phyloP scores from a whole-genome alignment of 2,888 invertebrate species.

The Troides aeacus region DNA sequence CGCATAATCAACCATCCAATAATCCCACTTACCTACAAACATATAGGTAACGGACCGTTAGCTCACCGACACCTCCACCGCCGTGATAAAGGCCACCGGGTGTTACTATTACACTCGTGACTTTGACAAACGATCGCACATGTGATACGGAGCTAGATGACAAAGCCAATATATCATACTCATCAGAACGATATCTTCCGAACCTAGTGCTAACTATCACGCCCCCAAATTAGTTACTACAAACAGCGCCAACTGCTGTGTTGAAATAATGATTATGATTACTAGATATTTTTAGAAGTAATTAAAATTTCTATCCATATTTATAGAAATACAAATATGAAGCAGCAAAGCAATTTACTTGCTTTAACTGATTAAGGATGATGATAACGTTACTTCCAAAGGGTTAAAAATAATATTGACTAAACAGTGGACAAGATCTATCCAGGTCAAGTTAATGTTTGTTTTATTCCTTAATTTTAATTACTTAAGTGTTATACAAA shows the following conservation, averaged over 20 bases:
- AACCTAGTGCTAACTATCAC: too few relatives aligned
- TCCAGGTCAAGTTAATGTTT: too few relatives aligned
- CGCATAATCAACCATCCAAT: constrained; percentile 22
- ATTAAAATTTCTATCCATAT: neutral
- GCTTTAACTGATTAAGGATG: too few relatives aligned
- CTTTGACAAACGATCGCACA: neutral
- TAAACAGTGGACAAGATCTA: too few relatives aligned
- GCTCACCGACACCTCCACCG: constrained; percentile 1
- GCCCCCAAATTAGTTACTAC: too few relatives aligned
- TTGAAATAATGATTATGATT: neutral
- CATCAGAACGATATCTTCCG: neutral
- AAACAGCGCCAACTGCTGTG: too few relatives aligned
- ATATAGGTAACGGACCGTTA: constrained; percentile 13
- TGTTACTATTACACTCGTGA: neutral
- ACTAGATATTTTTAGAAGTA: constrained; percentile 11
- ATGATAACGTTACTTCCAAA: too few relatives aligned
- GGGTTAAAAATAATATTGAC: too few relatives aligned
- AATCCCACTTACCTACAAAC: constrained; percentile 29
- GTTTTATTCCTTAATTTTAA: neutral
- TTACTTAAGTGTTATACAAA: neutral
- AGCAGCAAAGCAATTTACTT: neutral
- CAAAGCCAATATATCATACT: neutral
- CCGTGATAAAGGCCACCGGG: neutral
- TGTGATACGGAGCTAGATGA: neutral
- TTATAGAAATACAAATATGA: neutral